phyloP scores from a whole-genome alignment of 2,113 vertebrate genomes.

The Tupaia tana region DNA sequence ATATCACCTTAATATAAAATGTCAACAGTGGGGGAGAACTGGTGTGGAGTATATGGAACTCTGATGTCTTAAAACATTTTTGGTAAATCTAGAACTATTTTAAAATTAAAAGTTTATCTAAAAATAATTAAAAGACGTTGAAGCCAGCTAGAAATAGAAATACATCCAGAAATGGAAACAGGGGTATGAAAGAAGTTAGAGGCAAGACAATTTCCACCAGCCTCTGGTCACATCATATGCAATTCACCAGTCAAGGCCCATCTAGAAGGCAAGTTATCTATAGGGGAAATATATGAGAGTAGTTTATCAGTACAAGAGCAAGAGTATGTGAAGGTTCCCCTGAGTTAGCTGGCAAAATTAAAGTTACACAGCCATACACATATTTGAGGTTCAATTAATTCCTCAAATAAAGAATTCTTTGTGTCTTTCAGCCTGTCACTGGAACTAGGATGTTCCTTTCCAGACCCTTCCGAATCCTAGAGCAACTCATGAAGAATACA shows the following conservation, averaged over 20 bases:
- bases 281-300: neutral
- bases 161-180: neutral
- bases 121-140: constrained; percentile 33
- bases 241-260: neutral
- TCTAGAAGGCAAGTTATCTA: neutral
- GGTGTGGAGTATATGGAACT: neutral
- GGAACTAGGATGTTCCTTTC: neutral
- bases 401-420: constrained; percentile 1
- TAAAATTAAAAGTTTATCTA: constrained; percentile 14
- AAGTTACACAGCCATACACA: neutral
- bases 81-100: neutral
- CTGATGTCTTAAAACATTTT: neutral
- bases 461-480: neutral
- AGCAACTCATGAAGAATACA: constrained; percentile 8
- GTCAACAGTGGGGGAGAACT: neutral
- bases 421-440: neutral
- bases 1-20: neutral
- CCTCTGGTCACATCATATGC: neutral
- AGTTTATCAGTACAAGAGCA: neutral
- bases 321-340: neutral
- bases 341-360: constrained; percentile 22
- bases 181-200: neutral
- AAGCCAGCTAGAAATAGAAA: neutral
- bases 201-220: neutral
- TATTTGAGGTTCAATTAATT: constrained; percentile 45